Evolutionary conservation across 2,113 vertebrate genomes (phyloP).

Genomic region (Entomyzon cyanotis): DNA sequence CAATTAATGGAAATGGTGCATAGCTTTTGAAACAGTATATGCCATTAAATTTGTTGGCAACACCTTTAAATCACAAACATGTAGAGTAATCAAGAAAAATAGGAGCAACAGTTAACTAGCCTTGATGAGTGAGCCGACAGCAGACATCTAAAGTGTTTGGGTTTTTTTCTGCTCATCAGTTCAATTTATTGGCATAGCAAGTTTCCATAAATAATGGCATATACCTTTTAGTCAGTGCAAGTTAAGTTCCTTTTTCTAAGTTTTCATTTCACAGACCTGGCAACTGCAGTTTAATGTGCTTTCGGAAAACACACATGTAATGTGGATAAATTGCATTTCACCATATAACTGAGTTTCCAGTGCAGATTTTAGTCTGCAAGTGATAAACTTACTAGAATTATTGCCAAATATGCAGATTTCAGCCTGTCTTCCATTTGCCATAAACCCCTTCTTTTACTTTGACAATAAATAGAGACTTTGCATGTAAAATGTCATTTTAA

Average conservation of each 20-base stretch:
- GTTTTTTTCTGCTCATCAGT: neutral
- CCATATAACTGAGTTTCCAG: neutral
- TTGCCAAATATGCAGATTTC: neutral
- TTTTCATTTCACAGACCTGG: neutral
- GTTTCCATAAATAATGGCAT: neutral
- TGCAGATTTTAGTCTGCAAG: constrained; percentile 8
- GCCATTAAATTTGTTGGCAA: neutral
- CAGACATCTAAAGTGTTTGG: neutral
- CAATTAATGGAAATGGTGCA: neutral
- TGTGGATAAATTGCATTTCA: neutral
- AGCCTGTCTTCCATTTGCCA: neutral
- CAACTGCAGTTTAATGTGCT: neutral
- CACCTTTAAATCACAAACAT: neutral
- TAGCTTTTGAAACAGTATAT: neutral
- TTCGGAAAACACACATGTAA: neutral
- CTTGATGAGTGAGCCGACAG: neutral
- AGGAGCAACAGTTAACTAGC: neutral
- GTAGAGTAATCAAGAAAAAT: neutral
- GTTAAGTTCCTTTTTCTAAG: neutral
- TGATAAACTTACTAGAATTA: neutral
- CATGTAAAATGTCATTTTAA: neutral
- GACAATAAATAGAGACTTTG: neutral
- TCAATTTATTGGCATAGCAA: neutral
- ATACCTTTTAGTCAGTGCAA: neutral
- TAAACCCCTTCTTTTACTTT: neutral